phyloP scores from a whole-genome alignment of 2,888 invertebrate species.

The Elysia crispata region DNA sequence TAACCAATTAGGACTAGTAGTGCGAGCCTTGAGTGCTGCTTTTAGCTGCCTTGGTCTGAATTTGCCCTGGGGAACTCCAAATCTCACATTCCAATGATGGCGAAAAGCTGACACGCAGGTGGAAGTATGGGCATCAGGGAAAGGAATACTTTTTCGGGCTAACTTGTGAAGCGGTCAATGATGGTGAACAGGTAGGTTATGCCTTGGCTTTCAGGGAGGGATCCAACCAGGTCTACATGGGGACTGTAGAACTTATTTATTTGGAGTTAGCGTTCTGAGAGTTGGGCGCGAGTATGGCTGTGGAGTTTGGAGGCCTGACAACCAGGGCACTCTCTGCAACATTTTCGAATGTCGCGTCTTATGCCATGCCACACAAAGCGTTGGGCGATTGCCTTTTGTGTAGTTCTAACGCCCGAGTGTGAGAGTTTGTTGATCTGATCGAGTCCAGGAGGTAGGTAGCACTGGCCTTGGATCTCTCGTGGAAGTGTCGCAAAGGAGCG shows the following conservation, averaged over 20 bases:
- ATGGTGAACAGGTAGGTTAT: constrained; percentile 40
- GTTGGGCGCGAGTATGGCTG: constrained; percentile 37
- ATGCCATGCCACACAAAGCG: constrained; percentile 41
- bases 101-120: constrained; percentile 29
- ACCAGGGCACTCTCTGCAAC: constrained; percentile 29
- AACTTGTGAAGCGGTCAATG: too few relatives aligned
- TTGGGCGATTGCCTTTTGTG: constrained; percentile 37
- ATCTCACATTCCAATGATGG: constrained; percentile 34
- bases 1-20: too few relatives aligned
- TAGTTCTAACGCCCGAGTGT: constrained; percentile 32
- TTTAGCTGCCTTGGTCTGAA: constrained; percentile 36
- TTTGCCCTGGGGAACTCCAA: constrained; percentile 36
- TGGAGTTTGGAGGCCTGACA: constrained; percentile 36
- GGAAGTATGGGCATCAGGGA: constrained; percentile 31
- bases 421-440: constrained; percentile 32
- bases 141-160: constrained; percentile 37
- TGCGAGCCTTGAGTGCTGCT: too few relatives aligned
- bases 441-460: too few relatives aligned
- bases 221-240: constrained; percentile 35
- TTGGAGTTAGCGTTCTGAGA: constrained; percentile 18
- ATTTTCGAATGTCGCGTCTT: constrained; percentile 33
- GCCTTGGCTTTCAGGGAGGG: constrained; percentile 36
- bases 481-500: constrained; percentile 26
- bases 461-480: constrained; percentile 29
- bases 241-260: constrained; percentile 32